Percentiles rank a stretch among this genome's conserved stretches.
Conservation (phyloP, 2,797 vertebrate species). For the Danio jaintianensis region DNA sequence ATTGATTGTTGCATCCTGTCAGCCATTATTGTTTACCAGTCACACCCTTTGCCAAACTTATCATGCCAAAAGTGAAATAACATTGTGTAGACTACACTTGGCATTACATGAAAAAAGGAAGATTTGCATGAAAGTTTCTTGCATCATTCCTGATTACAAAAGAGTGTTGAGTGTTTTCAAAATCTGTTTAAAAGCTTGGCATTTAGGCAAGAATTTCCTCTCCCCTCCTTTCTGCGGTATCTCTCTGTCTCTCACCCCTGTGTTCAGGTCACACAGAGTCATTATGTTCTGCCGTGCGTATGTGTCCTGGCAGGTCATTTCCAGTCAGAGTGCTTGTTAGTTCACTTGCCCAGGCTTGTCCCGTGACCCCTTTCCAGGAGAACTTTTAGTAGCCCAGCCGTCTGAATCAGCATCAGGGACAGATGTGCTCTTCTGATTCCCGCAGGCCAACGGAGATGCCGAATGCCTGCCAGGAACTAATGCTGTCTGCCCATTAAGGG, state of each 20-base stretch:
- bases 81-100: too few species aligned
- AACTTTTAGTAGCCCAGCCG: conserved; percentile 3
- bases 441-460: conserved; percentile 1
- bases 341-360: conserved; percentile 34
- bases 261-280: conserved; percentile 15
- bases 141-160: not conserved
- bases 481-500: conserved; percentile 36
- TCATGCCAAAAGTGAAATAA: too few species aligned
- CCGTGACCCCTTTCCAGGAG: conserved; percentile 28
- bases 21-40: too few species aligned
- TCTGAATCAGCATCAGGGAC: conserved; percentile 15
- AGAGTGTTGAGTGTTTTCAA: not conserved
- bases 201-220: too few species aligned
- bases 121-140: not conserved
- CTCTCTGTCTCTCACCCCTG: conserved; percentile 15
- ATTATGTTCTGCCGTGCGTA: conserved; percentile 27
- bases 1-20: too few species aligned
- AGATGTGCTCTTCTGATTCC: conserved; percentile 34
- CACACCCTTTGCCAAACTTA: too few species aligned
- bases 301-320: conserved; percentile 21
- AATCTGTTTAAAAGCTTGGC: not conserved
- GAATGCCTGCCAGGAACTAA: conserved; percentile 29
- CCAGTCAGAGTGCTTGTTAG: conserved; percentile 43
- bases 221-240: not conserved
- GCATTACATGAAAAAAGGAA: not conserved